Evolutionary conservation across 2,113 vertebrate species (phyloP), one percentile per base, ranked within the genome.

Genomic region (Picathartes gymnocephalus): DNA sequence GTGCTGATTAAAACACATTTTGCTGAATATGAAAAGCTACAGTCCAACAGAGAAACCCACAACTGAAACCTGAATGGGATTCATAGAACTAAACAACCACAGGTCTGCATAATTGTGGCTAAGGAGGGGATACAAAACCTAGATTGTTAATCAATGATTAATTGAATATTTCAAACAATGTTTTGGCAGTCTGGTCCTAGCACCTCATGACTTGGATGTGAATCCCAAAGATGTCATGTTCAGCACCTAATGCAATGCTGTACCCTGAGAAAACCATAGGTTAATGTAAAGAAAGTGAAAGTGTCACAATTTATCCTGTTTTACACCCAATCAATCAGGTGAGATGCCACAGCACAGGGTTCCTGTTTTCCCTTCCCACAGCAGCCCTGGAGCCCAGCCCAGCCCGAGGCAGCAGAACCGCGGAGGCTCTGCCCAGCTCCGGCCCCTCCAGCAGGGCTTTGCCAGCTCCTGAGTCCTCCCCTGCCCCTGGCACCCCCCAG

Each of bases 111-210:
- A 65, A 65, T 9, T 61, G 80, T 58, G 90, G 91, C 81, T 79
- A 82, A 71, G 14, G 81, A 83, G 87, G 68, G 81, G 95, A 93
- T 84, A 95, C 84, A 88, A 95, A 90, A 81, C 16, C 45, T 22
- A 76, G 88, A 50, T 73, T 65, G 81, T 80, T 95, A 94, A 90
- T 68, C 70, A 42, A 54, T 37, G 88, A 92, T 88, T 89, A 90
- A 87, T 62, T 78, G 79, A 87, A 27, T 57, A 44, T 51, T 84
- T 94, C 70, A 92, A 92, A 80, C 92, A 87, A 93, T 69, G 66
- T 95, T 97, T 95, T 96, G 95, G 97, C 95, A 92, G 92, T 96
- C 95, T 96, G 19, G 61, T 93, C 97, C 97, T 95, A 97, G 97
- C 97, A 97, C 96, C 97, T 91, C 92, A 93, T 95, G 97, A 86